Percentiles rank a stretch among this genome's conserved stretches.
phyloP scores from a whole-genome alignment of 2,888 invertebrate species.

The Drosophila falleni region DNA sequence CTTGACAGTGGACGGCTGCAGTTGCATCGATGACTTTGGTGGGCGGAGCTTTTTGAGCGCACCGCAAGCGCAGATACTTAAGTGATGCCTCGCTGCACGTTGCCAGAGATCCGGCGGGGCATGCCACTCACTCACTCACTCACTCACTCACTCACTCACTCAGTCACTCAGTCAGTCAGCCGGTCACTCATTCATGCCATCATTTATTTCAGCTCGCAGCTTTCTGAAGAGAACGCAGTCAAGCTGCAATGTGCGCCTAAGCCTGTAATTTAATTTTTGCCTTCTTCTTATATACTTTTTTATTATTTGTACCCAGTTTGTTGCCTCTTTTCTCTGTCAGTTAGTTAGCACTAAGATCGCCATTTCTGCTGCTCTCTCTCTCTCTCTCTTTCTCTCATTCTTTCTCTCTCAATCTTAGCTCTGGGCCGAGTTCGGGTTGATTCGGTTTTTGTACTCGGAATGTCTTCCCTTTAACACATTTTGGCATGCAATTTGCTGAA shows the following conservation, averaged over 20 bases:
- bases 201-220: constrained; percentile 49
- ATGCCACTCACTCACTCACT: constrained; percentile 63
- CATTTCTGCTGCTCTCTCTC: constrained; percentile 56
- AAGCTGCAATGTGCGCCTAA: constrained; percentile 64
- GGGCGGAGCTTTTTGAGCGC: constrained; percentile 73
- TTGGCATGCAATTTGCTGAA: constrained; percentile 85
- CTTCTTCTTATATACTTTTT: constrained; percentile 14
- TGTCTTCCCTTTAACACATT: constrained; percentile 85
- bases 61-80: constrained; percentile 81
- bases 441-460: constrained; percentile 38
- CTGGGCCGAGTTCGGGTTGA: not conserved
- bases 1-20: constrained; percentile 46
- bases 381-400: constrained; percentile 11
- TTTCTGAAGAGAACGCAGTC: constrained; percentile 22
- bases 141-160: constrained; percentile 47
- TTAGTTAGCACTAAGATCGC: constrained; percentile 74
- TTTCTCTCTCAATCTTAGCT: constrained; percentile 1
- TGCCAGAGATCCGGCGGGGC: constrained; percentile 63
- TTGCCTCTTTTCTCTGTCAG: constrained; percentile 33
- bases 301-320: constrained; percentile 15
- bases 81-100: constrained; percentile 61
- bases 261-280: constrained; percentile 75
- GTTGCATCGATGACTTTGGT: constrained; percentile 58
- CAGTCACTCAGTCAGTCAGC: constrained; percentile 64
- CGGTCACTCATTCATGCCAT: constrained; percentile 75